Percentiles rank a stretch among this genome's conserved stretches.
Evolutionary conservation across 1,140 invertebrate genomes (phyloP).

Genomic region (Nomia melanderi): DNA sequence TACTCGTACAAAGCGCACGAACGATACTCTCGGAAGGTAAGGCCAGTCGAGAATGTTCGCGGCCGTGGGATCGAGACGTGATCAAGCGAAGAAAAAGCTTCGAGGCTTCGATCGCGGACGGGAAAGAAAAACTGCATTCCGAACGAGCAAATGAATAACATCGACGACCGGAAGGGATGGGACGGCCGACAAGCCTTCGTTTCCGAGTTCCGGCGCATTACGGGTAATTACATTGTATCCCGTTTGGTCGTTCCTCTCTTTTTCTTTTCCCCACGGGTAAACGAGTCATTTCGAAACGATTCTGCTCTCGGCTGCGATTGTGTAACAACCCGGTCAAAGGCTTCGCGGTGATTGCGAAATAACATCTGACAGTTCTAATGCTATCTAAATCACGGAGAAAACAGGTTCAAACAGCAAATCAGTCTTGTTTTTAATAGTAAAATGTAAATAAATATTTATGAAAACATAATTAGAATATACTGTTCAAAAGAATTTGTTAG

Average conservation of each 20-base stretch:
- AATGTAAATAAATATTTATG: no score
- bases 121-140: conserved; percentile 45
- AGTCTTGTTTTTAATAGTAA: no score
- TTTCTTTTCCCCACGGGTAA: conserved; percentile 10
- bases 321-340: not conserved
- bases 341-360: not conserved
- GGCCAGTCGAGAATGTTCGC: not conserved
- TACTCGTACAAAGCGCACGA: no score
- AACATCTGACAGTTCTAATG: not conserved
- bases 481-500: no score
- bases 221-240: conserved; percentile 74
- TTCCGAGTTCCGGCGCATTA: conserved; percentile 74
- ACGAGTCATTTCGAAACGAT: conserved; percentile 24
- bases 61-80: no score
- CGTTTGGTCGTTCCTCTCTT: conserved; percentile 53
- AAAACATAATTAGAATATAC: no score
- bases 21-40: no score
- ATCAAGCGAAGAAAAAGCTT: conserved; percentile 12
- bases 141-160: conserved; percentile 71
- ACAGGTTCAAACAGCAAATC: not conserved
- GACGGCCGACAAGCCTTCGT: conserved; percentile 63
- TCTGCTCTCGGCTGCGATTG: not conserved
- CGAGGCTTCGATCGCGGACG: not conserved
- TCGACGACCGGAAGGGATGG: conserved; percentile 62
- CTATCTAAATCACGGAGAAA: not conserved